Percentiles rank a stretch among this genome's conserved stretches.
Evolutionary conservation across 1,140 invertebrate genomes (phyloP).

Genomic region (Bombus sylvicola): DNA sequence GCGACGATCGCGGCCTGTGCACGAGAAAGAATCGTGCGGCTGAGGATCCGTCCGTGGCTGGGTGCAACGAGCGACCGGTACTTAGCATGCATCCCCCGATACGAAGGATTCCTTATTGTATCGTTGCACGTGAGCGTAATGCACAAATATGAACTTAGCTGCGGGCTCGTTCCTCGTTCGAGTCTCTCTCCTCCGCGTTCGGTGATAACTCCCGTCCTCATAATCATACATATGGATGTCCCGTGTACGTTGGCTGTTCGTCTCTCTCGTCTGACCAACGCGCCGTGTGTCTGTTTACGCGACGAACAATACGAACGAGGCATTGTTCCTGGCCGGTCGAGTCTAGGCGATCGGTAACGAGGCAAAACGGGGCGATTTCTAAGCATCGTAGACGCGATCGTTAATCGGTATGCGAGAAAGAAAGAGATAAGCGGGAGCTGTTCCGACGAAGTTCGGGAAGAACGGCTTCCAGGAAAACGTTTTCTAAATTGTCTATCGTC

Average conservation of each 20-base stretch:
- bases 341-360: conserved; percentile 30
- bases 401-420: conserved; percentile 16
- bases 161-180: conserved; percentile 70
- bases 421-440: conserved; percentile 14
- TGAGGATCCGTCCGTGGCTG: conserved; percentile 40
- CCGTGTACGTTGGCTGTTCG: conserved; percentile 64
- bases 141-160: conserved; percentile 80
- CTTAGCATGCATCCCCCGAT: conserved; percentile 82
- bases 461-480: conserved; percentile 29
- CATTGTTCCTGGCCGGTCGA: conserved; percentile 28
- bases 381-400: neutral
- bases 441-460: conserved; percentile 25
- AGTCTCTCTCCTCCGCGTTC: conserved; percentile 39
- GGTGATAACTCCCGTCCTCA: conserved; percentile 80
- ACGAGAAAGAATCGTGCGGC: conserved; percentile 44
- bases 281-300: conserved; percentile 28
- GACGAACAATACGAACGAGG: conserved; percentile 54
- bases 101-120: conserved; percentile 83
- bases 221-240: conserved; percentile 81
- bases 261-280: conserved; percentile 26
- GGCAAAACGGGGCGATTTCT: conserved; percentile 45
- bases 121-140: conserved; percentile 83
- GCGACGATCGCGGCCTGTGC: neutral
- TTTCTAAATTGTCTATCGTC: conserved; percentile 32
- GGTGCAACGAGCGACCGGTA: conserved; percentile 65